phyloP scores from a whole-genome alignment of 2,113 vertebrate species.

The Gallinago undulata region DNA sequence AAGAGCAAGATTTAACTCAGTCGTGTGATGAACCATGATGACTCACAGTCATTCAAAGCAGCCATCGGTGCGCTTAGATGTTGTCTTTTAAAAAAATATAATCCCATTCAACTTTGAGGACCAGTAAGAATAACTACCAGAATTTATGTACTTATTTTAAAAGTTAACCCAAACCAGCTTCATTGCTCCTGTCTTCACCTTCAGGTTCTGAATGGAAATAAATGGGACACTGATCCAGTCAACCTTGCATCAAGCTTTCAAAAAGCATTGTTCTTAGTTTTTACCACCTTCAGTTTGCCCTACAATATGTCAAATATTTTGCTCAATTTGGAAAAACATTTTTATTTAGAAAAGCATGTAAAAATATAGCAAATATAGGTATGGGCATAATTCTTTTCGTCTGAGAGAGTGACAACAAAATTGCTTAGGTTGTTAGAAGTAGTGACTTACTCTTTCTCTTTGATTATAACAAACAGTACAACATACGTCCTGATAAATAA shows the following conservation, averaged over 20 bases:
- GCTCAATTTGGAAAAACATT: background rate
- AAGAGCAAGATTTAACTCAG: background rate
- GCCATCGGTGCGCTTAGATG: accelerated
- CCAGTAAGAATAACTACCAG: background rate
- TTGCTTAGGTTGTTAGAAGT: background rate
- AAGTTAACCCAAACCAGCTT: background rate
- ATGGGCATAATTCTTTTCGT: background rate
- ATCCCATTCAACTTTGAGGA: background rate
- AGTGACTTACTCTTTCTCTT: background rate
- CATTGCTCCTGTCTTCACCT: background rate
- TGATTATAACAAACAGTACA: background rate
- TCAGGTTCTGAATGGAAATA: background rate
- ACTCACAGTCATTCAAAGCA: background rate
- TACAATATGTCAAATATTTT: background rate
- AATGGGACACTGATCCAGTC: background rate
- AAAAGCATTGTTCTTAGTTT: background rate
- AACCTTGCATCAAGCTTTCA: background rate
- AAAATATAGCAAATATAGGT: background rate
- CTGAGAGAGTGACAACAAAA: background rate
- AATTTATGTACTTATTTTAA: background rate
- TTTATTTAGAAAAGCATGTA: background rate
- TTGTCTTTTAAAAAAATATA: background rate
- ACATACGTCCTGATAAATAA: background rate
- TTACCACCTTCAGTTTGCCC: background rate
- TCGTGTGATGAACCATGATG: background rate